These are phyloP conservation scores for Spinibarbus caldwelli DNA, from an alignment of 2,797 vertebrate genomes.

Conservation along the genomic window DNA sequence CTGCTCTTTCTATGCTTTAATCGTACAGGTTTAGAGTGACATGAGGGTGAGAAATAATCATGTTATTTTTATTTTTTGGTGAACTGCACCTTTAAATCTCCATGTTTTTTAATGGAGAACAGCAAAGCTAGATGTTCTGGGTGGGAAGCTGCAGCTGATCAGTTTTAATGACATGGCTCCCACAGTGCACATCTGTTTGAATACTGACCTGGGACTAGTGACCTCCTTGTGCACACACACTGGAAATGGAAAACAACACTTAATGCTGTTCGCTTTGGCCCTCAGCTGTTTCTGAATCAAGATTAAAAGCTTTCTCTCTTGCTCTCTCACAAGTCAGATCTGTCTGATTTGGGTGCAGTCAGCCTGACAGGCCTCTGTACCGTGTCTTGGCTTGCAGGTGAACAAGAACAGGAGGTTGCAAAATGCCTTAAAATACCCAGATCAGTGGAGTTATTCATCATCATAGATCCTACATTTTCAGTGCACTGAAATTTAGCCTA, in stretches of 20 bases:
- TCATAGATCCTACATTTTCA: not conserved
- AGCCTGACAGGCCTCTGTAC: not conserved
- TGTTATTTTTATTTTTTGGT: not conserved
- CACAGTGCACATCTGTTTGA: constrained; percentile 43
- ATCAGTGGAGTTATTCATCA: not conserved
- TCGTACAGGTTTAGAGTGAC: not conserved
- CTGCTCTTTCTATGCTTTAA: not conserved
- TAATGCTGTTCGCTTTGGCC: constrained; percentile 49
- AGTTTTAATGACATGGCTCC: constrained; percentile 39
- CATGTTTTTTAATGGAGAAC: not conserved
- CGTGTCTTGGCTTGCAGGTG: not conserved
- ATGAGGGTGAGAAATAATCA: not conserved
- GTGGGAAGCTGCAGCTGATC: constrained; percentile 37
- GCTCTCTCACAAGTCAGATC: constrained; percentile 10
- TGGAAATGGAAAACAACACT: constrained; percentile 51
- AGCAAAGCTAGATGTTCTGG: constrained; percentile 24
- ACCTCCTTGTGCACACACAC: constrained; percentile 44
- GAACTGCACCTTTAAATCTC: constrained; percentile 5
- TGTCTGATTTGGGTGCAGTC: constrained; percentile 22
- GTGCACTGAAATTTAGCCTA: not conserved
- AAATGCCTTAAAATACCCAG: constrained; percentile 4
- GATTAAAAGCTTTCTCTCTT: constrained; percentile 45
- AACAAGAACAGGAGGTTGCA: constrained; percentile 24
- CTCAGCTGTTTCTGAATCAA: constrained; percentile 47
- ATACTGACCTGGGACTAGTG: constrained; percentile 42